Percentiles rank a stretch among this genome's conserved stretches.
These are phyloP conservation scores for Perca fluviatilis DNA, from an alignment of 2,113 vertebrate genomes.

Conservation along the genomic window DNA sequence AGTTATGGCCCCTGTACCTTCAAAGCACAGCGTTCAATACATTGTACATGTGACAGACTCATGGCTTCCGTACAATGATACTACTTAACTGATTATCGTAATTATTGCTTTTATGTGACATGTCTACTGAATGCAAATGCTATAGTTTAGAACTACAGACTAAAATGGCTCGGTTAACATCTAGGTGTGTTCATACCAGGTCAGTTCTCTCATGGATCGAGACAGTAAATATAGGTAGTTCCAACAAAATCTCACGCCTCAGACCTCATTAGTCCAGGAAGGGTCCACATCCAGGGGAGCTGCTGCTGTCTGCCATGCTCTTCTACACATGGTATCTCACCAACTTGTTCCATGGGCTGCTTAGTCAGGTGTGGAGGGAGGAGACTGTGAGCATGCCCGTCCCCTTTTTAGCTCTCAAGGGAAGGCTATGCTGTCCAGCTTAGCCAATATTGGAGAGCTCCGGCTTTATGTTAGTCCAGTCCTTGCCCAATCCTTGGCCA, in stretches of 20 bases:
- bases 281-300: constrained; percentile 47
- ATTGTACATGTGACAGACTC: constrained; percentile 54
- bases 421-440: constrained; percentile 24
- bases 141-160: constrained; percentile 72
- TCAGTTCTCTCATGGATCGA: constrained; percentile 48
- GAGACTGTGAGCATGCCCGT: constrained; percentile 50
- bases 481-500: constrained; percentile 42
- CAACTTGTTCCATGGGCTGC: constrained; percentile 41
- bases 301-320: constrained; percentile 57
- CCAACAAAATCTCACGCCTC: constrained; percentile 55
- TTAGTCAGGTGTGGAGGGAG: constrained; percentile 45
- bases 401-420: constrained; percentile 30
- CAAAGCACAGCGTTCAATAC: constrained; percentile 59
- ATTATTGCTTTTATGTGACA: constrained; percentile 83
- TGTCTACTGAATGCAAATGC: constrained; percentile 72
- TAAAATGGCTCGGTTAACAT: constrained; percentile 69
- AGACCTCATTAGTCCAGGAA: constrained; percentile 55
- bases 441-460: constrained; percentile 45
- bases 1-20: constrained; percentile 61
- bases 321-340: constrained; percentile 54
- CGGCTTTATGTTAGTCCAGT: constrained; percentile 41
- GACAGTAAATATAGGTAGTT: constrained; percentile 67
- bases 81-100: constrained; percentile 61
- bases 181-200: constrained; percentile 48
- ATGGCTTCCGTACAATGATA: constrained; percentile 63